Percentiles rank a stretch among this genome's conserved stretches.
Evolutionary conservation across 92 coral and sea anemone genomes (phyloP).

Genomic region (Parazoanthus atlanticus): DNA sequence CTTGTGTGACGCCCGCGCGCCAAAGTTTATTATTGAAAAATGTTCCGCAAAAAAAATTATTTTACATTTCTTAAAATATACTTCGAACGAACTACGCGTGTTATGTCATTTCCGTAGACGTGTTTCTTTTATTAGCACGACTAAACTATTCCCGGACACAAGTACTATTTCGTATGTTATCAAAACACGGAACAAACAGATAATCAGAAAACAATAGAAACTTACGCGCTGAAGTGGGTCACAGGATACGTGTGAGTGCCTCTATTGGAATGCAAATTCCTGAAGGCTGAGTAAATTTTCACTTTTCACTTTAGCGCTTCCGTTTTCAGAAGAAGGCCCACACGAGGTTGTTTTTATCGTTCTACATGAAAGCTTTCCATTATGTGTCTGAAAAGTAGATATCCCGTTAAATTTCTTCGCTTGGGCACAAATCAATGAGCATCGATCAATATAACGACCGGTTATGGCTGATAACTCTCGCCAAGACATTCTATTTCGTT

Average conservation of each 20-base stretch:
- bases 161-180: too few species aligned
- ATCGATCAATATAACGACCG: background rate
- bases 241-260: background rate
- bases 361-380: background rate
- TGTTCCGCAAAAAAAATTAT: too few species aligned
- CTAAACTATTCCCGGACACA: too few species aligned
- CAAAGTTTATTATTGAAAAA: too few species aligned
- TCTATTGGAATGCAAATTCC: background rate
- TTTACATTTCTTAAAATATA: too few species aligned
- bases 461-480: slow-evolving; percentile 49
- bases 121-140: too few species aligned
- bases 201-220: too few species aligned
- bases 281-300: too few species aligned
- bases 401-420: background rate
- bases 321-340: background rate
- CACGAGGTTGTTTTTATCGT: background rate
- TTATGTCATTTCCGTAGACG: too few species aligned
- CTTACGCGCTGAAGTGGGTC: background rate
- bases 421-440: background rate
- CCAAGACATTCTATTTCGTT: background rate
- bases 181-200: too few species aligned
- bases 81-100: too few species aligned
- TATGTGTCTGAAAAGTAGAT: background rate
- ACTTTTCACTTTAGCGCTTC: background rate
- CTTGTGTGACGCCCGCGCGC: too few species aligned